Conservation (phyloP, 2,113 vertebrate genomes). For the Glaucomys volans region DNA sequence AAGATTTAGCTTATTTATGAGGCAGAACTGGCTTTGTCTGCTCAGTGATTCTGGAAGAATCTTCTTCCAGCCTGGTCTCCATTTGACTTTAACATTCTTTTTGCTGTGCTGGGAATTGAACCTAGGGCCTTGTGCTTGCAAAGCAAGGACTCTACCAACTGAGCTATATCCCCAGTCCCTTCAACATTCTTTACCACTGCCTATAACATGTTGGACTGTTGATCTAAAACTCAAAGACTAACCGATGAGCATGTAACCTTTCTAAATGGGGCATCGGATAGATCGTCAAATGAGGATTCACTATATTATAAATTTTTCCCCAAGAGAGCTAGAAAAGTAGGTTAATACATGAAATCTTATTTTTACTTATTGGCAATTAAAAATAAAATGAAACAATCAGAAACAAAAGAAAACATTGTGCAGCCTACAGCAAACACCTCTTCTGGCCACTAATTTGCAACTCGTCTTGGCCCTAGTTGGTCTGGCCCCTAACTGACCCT, state of each 20-base stretch:
- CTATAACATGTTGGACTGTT: neutral
- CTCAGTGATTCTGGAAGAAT: neutral
- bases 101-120: too few species aligned
- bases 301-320: neutral
- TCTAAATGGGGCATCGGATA: neutral
- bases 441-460: neutral
- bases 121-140: too few species aligned
- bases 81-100: neutral
- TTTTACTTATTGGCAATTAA: slow-evolving; percentile 49
- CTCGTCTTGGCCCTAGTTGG: neutral
- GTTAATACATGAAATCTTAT: neutral
- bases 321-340: slow-evolving; percentile 55
- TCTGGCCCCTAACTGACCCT: neutral
- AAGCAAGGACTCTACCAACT: too few species aligned
- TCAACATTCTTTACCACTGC: neutral
- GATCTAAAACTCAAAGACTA: slow-evolving; percentile 16
- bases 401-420: slow-evolving; percentile 32
- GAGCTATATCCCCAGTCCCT: too few species aligned
- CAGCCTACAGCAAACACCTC: neutral
- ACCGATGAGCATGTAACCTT: neutral
- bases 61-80: neutral
- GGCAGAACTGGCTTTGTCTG: neutral
- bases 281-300: neutral
- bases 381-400: slow-evolving; percentile 53
- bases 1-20: neutral